Base-by-base conservation (phyloP, 1,140 invertebrate species). In the Melanaphis sacchari region DNA sequence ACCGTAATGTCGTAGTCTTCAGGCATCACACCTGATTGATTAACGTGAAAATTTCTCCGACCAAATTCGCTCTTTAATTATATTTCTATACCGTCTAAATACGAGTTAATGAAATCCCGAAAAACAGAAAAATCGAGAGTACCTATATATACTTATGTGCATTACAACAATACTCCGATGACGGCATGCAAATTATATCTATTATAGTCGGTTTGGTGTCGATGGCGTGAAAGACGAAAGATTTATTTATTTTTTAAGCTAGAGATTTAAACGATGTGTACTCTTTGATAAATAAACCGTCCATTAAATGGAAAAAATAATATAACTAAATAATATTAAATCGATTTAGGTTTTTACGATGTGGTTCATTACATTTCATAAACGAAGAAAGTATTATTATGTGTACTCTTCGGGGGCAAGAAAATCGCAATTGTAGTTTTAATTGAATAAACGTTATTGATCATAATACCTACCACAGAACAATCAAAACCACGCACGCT, bases 11-110 rank as follows among this genome's bases (percentile, higher is more conserved):
- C 40, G 59, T 91, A 21, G 54, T 43, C 40, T 91, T 40, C n/a
- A 59, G 38, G 46, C 88, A 76, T 91, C 90, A 91, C 40, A 81
- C 90, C n/a, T 81, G 90, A 91, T 91, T 81, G 59, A 91, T 76
- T 46, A 43, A 66, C 11, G 38, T 46, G 90, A 26, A 36, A 46
- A 24, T 91, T 91, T 91, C 66, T 91, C 66, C 40, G 41, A 38
- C 52, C 22, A 38, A 54, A 90, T 90, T 38, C 22, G 36, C 36
- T 84, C 76, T 82, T 82, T 24, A 84, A 3, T 11, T 18, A 3
- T 43, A 59, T 36, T 46, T 2, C 81, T 82, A 21, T 4, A 49
- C 40, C 54, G 4, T 91, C 54, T 31, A 91, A 59, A 43, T 36
- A 43, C 40, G 21, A 87, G 18, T 87, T 46, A 46, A 46, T 46